Evolutionary conservation across 2,888 invertebrate genomes (phyloP).

Genomic region (Drosophila flavopinicola): DNA sequence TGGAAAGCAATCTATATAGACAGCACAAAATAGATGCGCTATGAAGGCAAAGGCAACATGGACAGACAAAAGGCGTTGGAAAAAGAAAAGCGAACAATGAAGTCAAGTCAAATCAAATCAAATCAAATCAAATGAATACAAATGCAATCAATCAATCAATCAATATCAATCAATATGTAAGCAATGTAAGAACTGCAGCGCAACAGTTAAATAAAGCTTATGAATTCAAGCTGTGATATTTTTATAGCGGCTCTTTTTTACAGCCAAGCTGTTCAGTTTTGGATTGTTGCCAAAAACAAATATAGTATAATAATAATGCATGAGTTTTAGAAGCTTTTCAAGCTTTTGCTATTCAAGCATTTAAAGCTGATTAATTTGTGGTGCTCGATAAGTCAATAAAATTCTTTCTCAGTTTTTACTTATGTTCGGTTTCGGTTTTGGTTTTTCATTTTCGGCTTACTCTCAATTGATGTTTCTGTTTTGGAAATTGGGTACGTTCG

Average conservation of each 20-base stretch:
- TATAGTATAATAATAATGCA: background rate
- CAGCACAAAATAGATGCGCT: conserved; percentile 2
- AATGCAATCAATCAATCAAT: conserved; percentile 39
- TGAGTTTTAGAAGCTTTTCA: conserved; percentile 3
- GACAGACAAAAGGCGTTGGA: no score
- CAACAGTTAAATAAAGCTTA: conserved; percentile 4
- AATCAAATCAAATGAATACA: conserved; percentile 32
- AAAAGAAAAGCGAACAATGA: conserved; percentile 32
- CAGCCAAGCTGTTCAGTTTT: no score
- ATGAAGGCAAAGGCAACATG: background rate
- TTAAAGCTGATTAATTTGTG: background rate
- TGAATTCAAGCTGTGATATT: conserved; percentile 18
- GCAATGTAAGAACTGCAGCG: conserved; percentile 26
- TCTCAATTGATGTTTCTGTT: conserved; percentile 95
- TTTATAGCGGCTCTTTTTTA: no score
- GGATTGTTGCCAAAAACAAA: no score
- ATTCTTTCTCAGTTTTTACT: conserved; percentile 9
- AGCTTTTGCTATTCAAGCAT: no score
- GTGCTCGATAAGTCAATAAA: background rate
- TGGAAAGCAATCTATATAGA: background rate
- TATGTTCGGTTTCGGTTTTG: conserved; percentile 27
- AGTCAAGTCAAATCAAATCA: conserved; percentile 41
- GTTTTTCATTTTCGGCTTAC: conserved; percentile 87
- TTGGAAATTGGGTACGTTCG: conserved; percentile 94
- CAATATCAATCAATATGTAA: conserved; percentile 9